Base-by-base conservation (phyloP, 1,140 invertebrate species). In the Drosophila sp. region DNA sequence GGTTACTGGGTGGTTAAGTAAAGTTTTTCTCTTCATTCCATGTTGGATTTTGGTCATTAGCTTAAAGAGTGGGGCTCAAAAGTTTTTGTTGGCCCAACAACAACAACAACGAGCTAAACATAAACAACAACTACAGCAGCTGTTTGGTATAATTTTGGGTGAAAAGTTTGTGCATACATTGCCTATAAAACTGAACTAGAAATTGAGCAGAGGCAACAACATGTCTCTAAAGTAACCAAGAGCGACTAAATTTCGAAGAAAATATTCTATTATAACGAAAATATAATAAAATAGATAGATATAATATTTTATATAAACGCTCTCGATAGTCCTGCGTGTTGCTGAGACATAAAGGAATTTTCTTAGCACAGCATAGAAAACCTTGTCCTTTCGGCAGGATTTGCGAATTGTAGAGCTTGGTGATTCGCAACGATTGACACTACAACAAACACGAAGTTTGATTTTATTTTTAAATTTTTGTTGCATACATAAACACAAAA, bases 61-160 rank as follows among this genome's bases (percentile, higher is more conserved):
- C n/a, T 30, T 58, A 58, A 58, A 35, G 56, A 58, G 5, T 35
- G 29, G 6, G 23, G 32, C n/a, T 32, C 6, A 3, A 32, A 33
- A 57, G 7, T 17, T 57, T 56, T 57, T 35, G 11, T n/a, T 58
- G 30, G n/a, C 30, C 56, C 33, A 50, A 25, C 6, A 47, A 2
- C 23, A 50, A 27, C 11, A 27, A 8, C 44, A 50, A 27, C 25
- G 10, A 7, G 6, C 25, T 27, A 50, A 50, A 50, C 10, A 27
- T 27, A 25, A 27, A 27, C 23, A 25, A 35, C 66, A 73, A 73
- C 70, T 33, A 41, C 60, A 68, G 64, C 56, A 60, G 68, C 44
- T 50, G 44, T 50, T 50, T 50, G 23, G 23, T 25, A 50, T 50
- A 50, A 50, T 27, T 50, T 50, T 50, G 44, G 8, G 7, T 27